phyloP scores from a whole-genome alignment of 2,888 invertebrate genomes.

The Pseudoips prasinana region DNA sequence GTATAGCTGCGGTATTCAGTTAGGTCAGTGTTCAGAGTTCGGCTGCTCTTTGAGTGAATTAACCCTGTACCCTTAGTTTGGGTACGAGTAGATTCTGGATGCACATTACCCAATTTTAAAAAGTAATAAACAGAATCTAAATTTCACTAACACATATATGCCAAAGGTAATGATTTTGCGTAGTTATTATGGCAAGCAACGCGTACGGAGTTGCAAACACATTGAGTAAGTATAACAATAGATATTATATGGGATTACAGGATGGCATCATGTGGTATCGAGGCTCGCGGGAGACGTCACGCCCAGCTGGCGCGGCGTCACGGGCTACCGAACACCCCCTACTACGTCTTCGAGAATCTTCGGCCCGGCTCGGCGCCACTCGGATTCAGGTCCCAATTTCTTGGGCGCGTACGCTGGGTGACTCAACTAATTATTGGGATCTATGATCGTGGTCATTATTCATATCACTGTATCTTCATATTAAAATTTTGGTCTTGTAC shows the following conservation, averaged over 20 bases:
- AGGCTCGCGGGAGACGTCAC: constrained; percentile 53
- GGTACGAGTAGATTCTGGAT: too few relatives aligned
- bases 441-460: constrained; percentile 55
- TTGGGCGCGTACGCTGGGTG: constrained; percentile 46
- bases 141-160: too few relatives aligned
- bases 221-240: constrained; percentile 28
- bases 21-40: too few relatives aligned
- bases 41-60: too few relatives aligned
- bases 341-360: constrained; percentile 53
- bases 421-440: constrained; percentile 58
- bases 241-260: constrained; percentile 46
- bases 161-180: too few relatives aligned
- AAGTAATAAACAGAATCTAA: too few relatives aligned
- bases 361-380: constrained; percentile 49
- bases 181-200: constrained; percentile 1
- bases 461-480: constrained; percentile 48
- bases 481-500: constrained; percentile 38
- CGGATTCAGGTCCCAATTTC: constrained; percentile 50
- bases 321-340: constrained; percentile 59
- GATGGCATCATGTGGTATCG: constrained; percentile 48
- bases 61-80: too few relatives aligned
- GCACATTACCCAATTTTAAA: too few relatives aligned
- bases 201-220: constrained; percentile 9
- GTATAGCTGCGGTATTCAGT: too few relatives aligned
- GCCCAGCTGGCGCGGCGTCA: constrained; percentile 60